Base-by-base conservation (phyloP, 1,140 invertebrate genomes). In the Drosophila lowei region DNA sequence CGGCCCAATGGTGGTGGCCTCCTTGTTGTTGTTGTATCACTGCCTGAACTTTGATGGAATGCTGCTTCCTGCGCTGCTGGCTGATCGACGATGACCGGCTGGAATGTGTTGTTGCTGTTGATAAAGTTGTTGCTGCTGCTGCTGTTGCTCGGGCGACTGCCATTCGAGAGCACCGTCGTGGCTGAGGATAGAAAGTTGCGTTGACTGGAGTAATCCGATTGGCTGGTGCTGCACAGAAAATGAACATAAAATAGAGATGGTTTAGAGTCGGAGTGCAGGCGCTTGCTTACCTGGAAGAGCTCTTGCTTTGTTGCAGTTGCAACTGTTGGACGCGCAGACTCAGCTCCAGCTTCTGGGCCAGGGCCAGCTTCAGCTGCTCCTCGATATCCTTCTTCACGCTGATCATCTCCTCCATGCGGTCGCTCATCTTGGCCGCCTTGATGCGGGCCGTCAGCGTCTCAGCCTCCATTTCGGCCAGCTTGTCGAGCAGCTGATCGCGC, bases 391-490 rank as follows among this genome's bases (percentile, higher is more conserved):
- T 92, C 79, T 94, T 94, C 21, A 94, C 90, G 8, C 92, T 92
- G 3, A 93, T 92, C 13, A 95, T 78, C 47, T 93, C 92, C 42
- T 94, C 93, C 52, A 95, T 75, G 67, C 91, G 77, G 54, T 91
- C 92, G 56, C 94, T 93, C 55, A 95, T 92, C 62, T 95, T 93
- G 46, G 94, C 93, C 18, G 94, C 93, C 64, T 94, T 93, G 0
- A 93, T 93, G 6, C 94, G 90, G 43, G 93, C 94, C 0, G 94
- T 94, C 48, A 95, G 91, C 25, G 94, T 94, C 65, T 95, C 94
- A 0, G 95, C 94, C 83, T 96, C 95, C 85, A 96, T 93, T 79
- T 95, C 95, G 3, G 94, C 93, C 4, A 95, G 93, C 59, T 94
- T 94, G 48, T 95, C 94, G 34, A 96, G 86, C 46, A 96, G 85